Evolutionary conservation across 1,140 invertebrate genomes (phyloP).

Genomic region (Lordiphosa mommai): DNA sequence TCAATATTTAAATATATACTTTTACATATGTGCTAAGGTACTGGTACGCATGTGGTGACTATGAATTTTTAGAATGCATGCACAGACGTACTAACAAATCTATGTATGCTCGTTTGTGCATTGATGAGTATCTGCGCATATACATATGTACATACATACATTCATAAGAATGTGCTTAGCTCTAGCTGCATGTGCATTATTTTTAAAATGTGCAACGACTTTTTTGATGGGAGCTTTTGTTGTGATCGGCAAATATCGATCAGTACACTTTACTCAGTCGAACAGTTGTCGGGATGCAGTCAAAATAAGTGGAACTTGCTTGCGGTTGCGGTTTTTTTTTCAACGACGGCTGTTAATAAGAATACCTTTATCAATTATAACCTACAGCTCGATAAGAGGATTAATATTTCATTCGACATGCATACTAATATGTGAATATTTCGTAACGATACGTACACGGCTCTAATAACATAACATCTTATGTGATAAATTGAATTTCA

Average conservation of each 20-base stretch:
- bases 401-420: constrained; percentile 6
- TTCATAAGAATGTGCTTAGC: neutral
- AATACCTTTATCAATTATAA: constrained; percentile 30
- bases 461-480: too few relatives aligned
- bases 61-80: constrained; percentile 9
- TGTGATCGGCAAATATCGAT: constrained; percentile 71
- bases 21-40: constrained; percentile 7
- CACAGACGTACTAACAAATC: neutral
- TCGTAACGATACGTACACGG: too few relatives aligned
- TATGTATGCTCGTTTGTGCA: constrained; percentile 1
- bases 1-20: constrained; percentile 1
- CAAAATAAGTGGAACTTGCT: constrained; percentile 48
- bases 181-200: constrained; percentile 63
- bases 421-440: neutral
- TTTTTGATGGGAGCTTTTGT: constrained; percentile 59
- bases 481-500: neutral
- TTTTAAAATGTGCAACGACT: constrained; percentile 62
- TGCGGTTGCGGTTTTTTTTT: constrained; percentile 20
- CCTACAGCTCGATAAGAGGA: constrained; percentile 8
- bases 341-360: constrained; percentile 32
- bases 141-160: neutral
- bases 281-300: constrained; percentile 63
- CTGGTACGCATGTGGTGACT: constrained; percentile 6
- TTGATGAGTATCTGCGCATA: constrained; percentile 23
- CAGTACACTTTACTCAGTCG: constrained; percentile 50